Conservation (phyloP, 1,140 invertebrate species). For the Diploscapter pachys region DNA sequence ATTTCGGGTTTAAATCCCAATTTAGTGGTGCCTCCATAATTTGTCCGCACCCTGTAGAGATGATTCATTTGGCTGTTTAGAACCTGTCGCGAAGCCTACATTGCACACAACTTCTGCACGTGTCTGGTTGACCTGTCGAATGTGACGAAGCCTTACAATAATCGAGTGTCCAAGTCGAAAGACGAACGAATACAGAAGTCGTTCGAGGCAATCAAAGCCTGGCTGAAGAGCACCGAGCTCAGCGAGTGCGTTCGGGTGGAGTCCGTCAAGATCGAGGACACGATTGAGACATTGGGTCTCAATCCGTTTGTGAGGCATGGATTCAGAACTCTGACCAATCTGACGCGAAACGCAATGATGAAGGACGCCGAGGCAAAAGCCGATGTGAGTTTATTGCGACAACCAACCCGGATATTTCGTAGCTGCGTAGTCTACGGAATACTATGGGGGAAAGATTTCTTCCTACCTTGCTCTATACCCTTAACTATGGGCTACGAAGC, state of each 20-base stretch:
- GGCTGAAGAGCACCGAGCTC: conserved; percentile 15
- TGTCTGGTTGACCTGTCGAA: conserved; percentile 36
- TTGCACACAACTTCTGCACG: conserved; percentile 48
- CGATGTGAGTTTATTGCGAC: conserved; percentile 10
- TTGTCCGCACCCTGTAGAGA: too few relatives aligned
- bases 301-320: conserved; percentile 23
- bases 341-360: conserved; percentile 6
- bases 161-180: neutral
- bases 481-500: too few relatives aligned
- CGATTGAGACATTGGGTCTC: conserved; percentile 13
- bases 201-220: conserved; percentile 12
- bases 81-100: conserved; percentile 41
- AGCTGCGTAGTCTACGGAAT: too few relatives aligned
- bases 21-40: too few relatives aligned
- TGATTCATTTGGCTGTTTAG: conserved; percentile 13
- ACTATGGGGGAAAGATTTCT: too few relatives aligned
- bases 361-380: conserved; percentile 10
- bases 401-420: too few relatives aligned
- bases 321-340: conserved; percentile 13
- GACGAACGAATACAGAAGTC: neutral
- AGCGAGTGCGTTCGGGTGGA: conserved; percentile 13
- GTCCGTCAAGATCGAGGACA: neutral
- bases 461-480: too few relatives aligned
- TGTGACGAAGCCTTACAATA: neutral
- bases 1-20: too few relatives aligned